phyloP scores from a whole-genome alignment of 1,140 invertebrate genomes.

The Leptopilina boulardi region DNA sequence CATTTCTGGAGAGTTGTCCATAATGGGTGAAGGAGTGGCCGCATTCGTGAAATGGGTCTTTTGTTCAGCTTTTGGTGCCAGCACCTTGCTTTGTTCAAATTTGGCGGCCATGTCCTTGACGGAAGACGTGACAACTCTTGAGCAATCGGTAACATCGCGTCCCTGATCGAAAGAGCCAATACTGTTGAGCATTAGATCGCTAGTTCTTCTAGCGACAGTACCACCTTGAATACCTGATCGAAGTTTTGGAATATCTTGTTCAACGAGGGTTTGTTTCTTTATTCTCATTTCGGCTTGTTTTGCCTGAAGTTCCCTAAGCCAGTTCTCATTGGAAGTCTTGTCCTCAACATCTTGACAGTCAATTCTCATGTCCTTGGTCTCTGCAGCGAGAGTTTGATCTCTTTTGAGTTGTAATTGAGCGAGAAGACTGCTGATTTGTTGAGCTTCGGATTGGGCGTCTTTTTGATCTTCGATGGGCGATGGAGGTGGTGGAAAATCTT shows the following conservation, averaged over 20 bases:
- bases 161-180: slow-evolving; percentile 58
- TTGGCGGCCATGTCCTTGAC: slow-evolving; percentile 89
- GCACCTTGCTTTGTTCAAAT: slow-evolving; percentile 82
- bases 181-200: slow-evolving; percentile 70
- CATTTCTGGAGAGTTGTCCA: slow-evolving; percentile 48
- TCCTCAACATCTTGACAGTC: slow-evolving; percentile 66
- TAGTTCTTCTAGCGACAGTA: slow-evolving; percentile 67
- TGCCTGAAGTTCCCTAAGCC: slow-evolving; percentile 87
- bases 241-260: slow-evolving; percentile 65
- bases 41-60: slow-evolving; percentile 51
- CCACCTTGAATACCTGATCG: slow-evolving; percentile 51
- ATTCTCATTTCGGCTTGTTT: slow-evolving; percentile 83
- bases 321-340: slow-evolving; percentile 78
- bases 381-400: slow-evolving; percentile 80
- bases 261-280: slow-evolving; percentile 73
- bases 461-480: slow-evolving; percentile 80
- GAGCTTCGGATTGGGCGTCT: slow-evolving; percentile 50
- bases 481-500: slow-evolving; percentile 92
- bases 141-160: slow-evolving; percentile 69
- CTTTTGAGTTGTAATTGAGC: slow-evolving; percentile 86
- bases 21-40: slow-evolving; percentile 41
- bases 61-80: slow-evolving; percentile 51
- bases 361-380: slow-evolving; percentile 64
- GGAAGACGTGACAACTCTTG: slow-evolving; percentile 70
- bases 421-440: slow-evolving; percentile 79